phyloP scores from a whole-genome alignment of 2,888 invertebrate species.

The Ypsolopha scabrella region DNA sequence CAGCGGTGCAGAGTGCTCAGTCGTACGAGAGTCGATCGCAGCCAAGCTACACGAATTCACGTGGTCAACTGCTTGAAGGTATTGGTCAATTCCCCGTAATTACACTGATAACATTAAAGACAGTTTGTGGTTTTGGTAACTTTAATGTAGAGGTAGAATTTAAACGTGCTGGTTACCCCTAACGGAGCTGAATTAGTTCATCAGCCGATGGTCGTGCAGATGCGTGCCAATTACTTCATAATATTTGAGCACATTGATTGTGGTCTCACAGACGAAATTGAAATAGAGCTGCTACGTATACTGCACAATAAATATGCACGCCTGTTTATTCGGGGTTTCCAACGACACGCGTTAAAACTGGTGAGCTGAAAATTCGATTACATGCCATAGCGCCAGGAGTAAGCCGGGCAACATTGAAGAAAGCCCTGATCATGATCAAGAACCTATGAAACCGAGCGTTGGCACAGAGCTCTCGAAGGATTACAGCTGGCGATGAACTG shows the following conservation, averaged over 20 bases:
- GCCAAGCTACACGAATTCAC: constrained; percentile 11
- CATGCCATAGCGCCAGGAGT: constrained; percentile 13
- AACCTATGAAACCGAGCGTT: constrained; percentile 14
- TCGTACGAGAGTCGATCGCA: constrained; percentile 17
- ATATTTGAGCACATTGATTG: constrained; percentile 14
- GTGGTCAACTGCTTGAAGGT: constrained; percentile 13
- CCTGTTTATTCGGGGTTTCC: constrained; percentile 17
- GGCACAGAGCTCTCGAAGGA: constrained; percentile 13
- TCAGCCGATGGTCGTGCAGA: constrained; percentile 9
- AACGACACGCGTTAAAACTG: constrained; percentile 17
- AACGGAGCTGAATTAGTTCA: constrained; percentile 10
- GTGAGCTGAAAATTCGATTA: constrained; percentile 14
- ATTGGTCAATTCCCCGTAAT: constrained; percentile 15
- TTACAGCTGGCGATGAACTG: constrained; percentile 17
- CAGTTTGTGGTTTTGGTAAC: constrained; percentile 11
- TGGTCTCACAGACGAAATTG: constrained; percentile 11
- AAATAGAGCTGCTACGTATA: constrained; percentile 9
- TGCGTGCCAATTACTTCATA: constrained; percentile 5
- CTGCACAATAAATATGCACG: constrained; percentile 16
- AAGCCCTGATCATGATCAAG: constrained; percentile 11
- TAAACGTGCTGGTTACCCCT: constrained; percentile 10
- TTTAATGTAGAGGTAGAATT: constrained; percentile 14
- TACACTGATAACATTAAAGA: constrained; percentile 7
- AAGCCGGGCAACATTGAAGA: constrained; percentile 12
- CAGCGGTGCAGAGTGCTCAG: constrained; percentile 21